phyloP scores from a whole-genome alignment of 2,113 vertebrate species.

The Nothobranchius kuhntae region DNA sequence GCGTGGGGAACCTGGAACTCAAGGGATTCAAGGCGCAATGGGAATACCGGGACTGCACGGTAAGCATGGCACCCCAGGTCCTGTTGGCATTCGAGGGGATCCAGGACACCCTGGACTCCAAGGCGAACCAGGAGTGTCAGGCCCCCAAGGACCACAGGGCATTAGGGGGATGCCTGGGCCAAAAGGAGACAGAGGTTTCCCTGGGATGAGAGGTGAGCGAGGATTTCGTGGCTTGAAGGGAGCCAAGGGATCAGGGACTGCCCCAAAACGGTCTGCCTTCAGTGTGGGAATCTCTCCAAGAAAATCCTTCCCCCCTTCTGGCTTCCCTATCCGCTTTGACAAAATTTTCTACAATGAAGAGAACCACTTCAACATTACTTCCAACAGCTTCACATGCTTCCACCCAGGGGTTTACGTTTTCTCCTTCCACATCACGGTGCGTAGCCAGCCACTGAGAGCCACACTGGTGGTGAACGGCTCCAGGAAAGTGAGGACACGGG shows the following conservation, averaged over 20 bases:
- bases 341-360: constrained; percentile 90
- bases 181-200: constrained; percentile 85
- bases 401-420: constrained; percentile 90
- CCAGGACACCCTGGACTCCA: constrained; percentile 84
- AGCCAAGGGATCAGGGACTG: constrained; percentile 72
- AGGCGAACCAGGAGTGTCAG: constrained; percentile 83
- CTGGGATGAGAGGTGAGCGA: constrained; percentile 86
- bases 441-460: constrained; percentile 86
- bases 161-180: constrained; percentile 82
- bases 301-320: constrained; percentile 90
- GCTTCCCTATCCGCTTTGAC: constrained; percentile 89
- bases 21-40: constrained; percentile 85
- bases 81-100: constrained; percentile 81
- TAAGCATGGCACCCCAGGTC: constrained; percentile 78
- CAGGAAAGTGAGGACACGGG: constrained; percentile 85
- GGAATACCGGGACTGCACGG: constrained; percentile 85
- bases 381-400: constrained; percentile 89
- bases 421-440: constrained; percentile 92
- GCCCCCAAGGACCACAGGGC: constrained; percentile 78
- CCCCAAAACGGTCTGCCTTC: constrained; percentile 83
- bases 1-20: constrained; percentile 79
- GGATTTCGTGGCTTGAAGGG: constrained; percentile 87
- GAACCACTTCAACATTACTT: constrained; percentile 83
- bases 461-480: constrained; percentile 86
- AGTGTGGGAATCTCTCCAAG: constrained; percentile 88